A percentile compares a stretch with the other conserved stretches of the same genome.
These are phyloP conservation scores for Loripinus fragilis DNA, from an alignment of 2,888 invertebrate species.

Conservation along the genomic window DNA sequence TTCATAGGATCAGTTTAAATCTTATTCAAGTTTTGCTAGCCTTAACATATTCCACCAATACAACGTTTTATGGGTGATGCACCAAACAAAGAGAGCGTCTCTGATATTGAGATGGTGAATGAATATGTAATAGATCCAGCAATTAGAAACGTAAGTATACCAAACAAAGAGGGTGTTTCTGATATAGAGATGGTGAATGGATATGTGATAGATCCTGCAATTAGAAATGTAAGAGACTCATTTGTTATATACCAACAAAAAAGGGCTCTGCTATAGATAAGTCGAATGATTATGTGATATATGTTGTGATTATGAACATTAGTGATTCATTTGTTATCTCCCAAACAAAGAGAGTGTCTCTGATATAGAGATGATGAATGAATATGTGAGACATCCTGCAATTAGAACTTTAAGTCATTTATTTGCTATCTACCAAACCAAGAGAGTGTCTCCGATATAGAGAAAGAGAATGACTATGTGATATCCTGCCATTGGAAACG, in stretches of 20 bases:
- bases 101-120: conserved; percentile 65
- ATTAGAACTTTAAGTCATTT: no score
- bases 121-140: conserved; percentile 72
- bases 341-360: conserved; percentile 57
- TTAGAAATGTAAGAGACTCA: conserved; percentile 71
- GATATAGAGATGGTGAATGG: conserved; percentile 67
- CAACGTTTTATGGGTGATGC: conserved; percentile 76
- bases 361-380: conserved; percentile 65
- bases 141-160: conserved; percentile 72
- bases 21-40: no score
- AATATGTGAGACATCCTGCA: conserved; percentile 71
- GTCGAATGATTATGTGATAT: conserved; percentile 69
- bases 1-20: no score
- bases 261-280: conserved; percentile 65
- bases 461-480: no score
- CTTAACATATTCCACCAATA: conserved; percentile 65
- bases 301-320: no score
- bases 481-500: no score
- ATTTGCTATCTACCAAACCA: no score
- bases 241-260: conserved; percentile 42
- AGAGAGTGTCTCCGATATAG: no score
- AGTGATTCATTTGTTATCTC: conserved; percentile 74
- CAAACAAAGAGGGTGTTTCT: conserved; percentile 57
- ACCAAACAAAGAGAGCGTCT: conserved; percentile 54
- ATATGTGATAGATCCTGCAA: conserved; percentile 71